Evolutionary conservation across 1,140 invertebrate genomes (phyloP), one percentile per base, ranked within the genome.

Genomic region (Odontomachus brunneus): DNA sequence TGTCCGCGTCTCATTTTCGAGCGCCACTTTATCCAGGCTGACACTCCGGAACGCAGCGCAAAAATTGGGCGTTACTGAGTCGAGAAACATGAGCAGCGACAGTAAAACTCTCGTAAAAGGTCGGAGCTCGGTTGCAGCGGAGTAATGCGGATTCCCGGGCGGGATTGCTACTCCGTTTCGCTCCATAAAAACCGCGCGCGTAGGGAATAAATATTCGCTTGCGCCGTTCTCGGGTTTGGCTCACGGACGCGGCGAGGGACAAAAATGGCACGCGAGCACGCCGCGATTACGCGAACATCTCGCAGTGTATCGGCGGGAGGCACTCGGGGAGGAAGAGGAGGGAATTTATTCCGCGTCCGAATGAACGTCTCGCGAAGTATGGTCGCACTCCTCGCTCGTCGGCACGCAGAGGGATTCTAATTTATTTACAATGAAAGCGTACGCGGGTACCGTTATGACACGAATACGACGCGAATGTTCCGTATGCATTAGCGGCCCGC

Each of bases 351-450:
- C 51, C 38, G 22, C 33, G 63, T 69, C 69, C 55, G 26, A 69
- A 69, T 12, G 51, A 44, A 14, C 14, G 12, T 44, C 66, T 67
- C 19, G 62, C 29, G 1, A 62, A 0, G 14, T 15, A 12, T 15
- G 29, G 5, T 55, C 29, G 29, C 29, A 3, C 5, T 5, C 29
- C 9, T 44, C 38, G 38, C 38, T 44, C 38, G 38, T 44, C 38
- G 38, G 38, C 38, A 33, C 29, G 38, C 38, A 67, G 65, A 48
- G 63, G 12, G 63, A 78, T 69, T 24, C 69, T 57, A 67, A 78
- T 78, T 78, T 78, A 78, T 69, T 78, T 78, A 78, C 75, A 78
- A 78, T 67, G 63, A 78, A 78, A 78, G 63, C 29, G 57, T 17
- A 51, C 9, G 29, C 19, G 22, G 15, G 26, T 57, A 33, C 63